phyloP scores from a whole-genome alignment of 2,888 invertebrate genomes.

The Smittia aterrima region DNA sequence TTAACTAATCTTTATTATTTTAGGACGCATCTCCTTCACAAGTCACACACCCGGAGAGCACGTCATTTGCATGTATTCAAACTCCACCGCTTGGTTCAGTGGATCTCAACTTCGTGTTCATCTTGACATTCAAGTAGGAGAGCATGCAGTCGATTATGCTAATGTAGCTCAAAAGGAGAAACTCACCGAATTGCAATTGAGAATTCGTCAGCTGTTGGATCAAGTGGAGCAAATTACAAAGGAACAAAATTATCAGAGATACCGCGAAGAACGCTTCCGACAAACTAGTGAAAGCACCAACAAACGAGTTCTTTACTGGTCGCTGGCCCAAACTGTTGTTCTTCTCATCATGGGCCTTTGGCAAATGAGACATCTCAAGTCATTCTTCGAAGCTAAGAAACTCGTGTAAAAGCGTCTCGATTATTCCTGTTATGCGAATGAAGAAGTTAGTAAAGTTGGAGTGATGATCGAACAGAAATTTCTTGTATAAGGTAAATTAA shows the following conservation, averaged over 20 bases:
- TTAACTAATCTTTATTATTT: neutral
- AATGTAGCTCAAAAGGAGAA: conserved; percentile 98
- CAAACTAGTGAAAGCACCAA: conserved; percentile 98
- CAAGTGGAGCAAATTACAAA: conserved; percentile 99
- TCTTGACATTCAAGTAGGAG: conserved; percentile 97
- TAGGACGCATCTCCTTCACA: conserved; percentile 82
- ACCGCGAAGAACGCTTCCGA: conserved; percentile 95
- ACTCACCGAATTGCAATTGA: conserved; percentile 87
- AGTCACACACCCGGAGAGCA: conserved; percentile 98
- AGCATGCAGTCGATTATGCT: conserved; percentile 96
- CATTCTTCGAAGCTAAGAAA: conserved; percentile 99
- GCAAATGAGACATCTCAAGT: conserved; percentile 99
- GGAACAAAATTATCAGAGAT: conserved; percentile 98
- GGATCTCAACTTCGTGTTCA: conserved; percentile 93
- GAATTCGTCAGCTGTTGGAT: conserved; percentile 91
- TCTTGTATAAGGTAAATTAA: neutral
- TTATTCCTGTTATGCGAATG: neutral
- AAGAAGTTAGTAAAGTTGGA: neutral
- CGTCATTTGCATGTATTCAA: conserved; percentile 96
- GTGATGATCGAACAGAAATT: neutral
- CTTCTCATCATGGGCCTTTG: conserved; percentile 92
- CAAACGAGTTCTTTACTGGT: conserved; percentile 94
- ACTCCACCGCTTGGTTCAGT: conserved; percentile 97
- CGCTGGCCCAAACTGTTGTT: conserved; percentile 85
- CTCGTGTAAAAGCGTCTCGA: conserved; percentile 65